Evolutionary conservation across 2,113 vertebrate genomes (phyloP).

Genomic region (Pantherophis guttatus): DNA sequence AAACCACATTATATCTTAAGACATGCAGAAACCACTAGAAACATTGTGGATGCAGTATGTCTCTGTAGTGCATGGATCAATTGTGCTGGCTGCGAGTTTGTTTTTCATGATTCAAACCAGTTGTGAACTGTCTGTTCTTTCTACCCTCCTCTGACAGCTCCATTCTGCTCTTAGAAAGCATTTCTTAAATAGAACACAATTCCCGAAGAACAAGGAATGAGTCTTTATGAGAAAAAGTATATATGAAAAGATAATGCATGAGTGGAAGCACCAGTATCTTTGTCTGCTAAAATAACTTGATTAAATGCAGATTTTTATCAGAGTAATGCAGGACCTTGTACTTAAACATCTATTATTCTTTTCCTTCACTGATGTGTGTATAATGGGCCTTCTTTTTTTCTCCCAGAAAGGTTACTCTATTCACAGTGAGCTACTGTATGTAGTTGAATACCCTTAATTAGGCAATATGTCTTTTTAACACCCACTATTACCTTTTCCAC

Average conservation of each 20-base stretch:
- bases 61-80: background rate
- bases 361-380: conserved; percentile 20
- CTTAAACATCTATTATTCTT: conserved; percentile 52
- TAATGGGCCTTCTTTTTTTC: conserved; percentile 43
- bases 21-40: background rate
- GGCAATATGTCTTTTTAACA: conserved; percentile 24
- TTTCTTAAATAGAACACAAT: conserved; percentile 47
- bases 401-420: conserved; percentile 33
- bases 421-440: conserved; percentile 28
- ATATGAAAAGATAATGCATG: conserved; percentile 32
- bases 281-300: conserved; percentile 39
- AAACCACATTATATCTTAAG: background rate
- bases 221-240: conserved; percentile 45
- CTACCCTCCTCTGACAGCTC: conserved; percentile 50
- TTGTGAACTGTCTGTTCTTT: conserved; percentile 39
- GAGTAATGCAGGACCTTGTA: conserved; percentile 43
- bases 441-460: conserved; percentile 46
- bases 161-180: conserved; percentile 39
- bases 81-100: background rate
- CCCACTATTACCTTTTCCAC: conserved; percentile 21
- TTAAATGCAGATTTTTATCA: conserved; percentile 49
- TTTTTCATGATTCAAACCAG: conserved; percentile 40
- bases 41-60: background rate
- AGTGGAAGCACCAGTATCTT: conserved; percentile 34
- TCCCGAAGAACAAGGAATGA: conserved; percentile 52